Evolutionary conservation across 1,140 invertebrate species (phyloP).

Genomic region (Dolichoris vasculosae): DNA sequence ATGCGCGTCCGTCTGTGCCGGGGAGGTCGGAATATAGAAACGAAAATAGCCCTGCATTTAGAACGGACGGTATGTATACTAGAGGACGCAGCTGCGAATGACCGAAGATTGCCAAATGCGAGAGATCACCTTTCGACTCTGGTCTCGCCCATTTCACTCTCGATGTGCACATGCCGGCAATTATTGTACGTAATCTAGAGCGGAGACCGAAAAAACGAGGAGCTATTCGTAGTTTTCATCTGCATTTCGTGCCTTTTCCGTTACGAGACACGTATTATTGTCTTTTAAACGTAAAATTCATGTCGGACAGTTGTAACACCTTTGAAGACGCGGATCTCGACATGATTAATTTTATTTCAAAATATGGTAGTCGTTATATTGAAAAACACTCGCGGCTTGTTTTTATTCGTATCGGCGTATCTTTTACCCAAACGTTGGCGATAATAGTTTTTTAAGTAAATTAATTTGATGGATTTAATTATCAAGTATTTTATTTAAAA

Average conservation of each 20-base stretch:
- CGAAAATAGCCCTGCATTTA: constrained; percentile 71
- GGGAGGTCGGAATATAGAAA: constrained; percentile 57
- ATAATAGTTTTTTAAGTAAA: neutral
- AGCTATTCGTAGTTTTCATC: neutral
- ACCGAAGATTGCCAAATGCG: constrained; percentile 64
- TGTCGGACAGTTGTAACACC: neutral
- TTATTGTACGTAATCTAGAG: neutral
- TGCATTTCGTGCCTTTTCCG: too few species aligned
- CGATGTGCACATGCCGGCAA: neutral
- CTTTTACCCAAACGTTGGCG: neutral
- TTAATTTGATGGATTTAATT: neutral
- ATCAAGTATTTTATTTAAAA: neutral
- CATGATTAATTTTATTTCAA: neutral
- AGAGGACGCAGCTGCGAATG: constrained; percentile 59
- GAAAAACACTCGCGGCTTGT: neutral
- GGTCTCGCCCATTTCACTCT: constrained; percentile 4
- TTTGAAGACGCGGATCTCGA: neutral
- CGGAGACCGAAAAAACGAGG: neutral
- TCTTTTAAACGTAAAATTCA: too few species aligned
- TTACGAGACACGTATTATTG: too few species aligned
- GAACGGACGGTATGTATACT: constrained; percentile 58
- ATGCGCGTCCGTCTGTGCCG: constrained; percentile 55
- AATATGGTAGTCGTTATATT: neutral
- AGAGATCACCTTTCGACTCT: constrained; percentile 63
- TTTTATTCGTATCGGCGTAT: neutral